Evolutionary conservation across 2,797 vertebrate species (phyloP), one percentile per base, ranked within the genome.

Genomic region (Hylomyscus alleni): DNA sequence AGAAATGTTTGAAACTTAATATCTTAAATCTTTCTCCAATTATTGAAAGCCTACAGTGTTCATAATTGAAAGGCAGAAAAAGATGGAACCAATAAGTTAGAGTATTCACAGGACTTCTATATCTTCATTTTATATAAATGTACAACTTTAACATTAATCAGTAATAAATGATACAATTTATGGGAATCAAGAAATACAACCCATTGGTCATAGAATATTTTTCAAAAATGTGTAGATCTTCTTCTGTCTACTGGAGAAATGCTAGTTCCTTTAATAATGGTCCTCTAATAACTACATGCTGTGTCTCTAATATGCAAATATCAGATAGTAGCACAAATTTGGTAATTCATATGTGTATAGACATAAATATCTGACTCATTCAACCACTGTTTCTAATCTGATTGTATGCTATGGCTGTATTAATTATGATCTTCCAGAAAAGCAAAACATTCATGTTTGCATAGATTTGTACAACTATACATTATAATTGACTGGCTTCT

Each of bases 41-140:
- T 77, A 77, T 89, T 50, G 31, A 83, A 83, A 77, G 34, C 75
- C 37, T 86, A 8, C 58, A 73, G 24, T 54, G 4, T 60, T 94
- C 2, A 80, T 92, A 73, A 72, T 54, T 75, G 75, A 92, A 96
- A 95, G 40, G 40, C n/a, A 22, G 31, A 85, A 72, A 86, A 67
- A 31, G 6, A 91, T 20, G 4, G 19, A 76, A 50, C 13, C 31
- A 93, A 44, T 81, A 56, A 54, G 86, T 44, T 93, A 52, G 24
- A 67, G 4, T 4, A 11, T 24, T 24, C 81, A 83, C 10, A 67
- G 26, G 31, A 90, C 86, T 76, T 15, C 37, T 67, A 76, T 10
- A 14, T 69, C 22, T 47, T 34, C 67, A 81, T 76, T 76, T 75
- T 50, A 52, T 52, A 83, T 69, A 67, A 52, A 12, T 76, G 40